phyloP scores from a whole-genome alignment of 1,140 invertebrate genomes.

The Lamellibrachia luymesi region DNA sequence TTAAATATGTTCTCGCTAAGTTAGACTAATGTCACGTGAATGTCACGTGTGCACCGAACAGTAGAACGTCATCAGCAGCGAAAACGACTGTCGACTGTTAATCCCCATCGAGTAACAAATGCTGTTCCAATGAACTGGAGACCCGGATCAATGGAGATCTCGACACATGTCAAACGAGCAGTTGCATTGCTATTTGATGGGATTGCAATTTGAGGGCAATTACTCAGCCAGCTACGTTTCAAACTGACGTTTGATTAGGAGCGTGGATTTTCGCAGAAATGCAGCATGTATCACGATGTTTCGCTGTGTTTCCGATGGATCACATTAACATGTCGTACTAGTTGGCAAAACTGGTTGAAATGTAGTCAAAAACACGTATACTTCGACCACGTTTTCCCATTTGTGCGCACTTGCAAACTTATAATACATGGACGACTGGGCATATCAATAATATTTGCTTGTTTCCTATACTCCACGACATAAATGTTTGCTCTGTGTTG shows the following conservation, averaged over 20 bases:
- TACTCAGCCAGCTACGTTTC: background rate
- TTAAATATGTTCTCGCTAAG: background rate
- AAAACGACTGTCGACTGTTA: background rate
- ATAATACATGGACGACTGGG: background rate
- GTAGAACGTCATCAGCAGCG: too few species aligned
- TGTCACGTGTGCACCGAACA: background rate
- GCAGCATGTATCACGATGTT: background rate
- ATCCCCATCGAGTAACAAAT: background rate
- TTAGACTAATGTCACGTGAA: background rate
- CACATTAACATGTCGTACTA: background rate
- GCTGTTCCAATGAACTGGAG: too few species aligned
- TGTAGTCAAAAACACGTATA: background rate
- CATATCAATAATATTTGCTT: background rate
- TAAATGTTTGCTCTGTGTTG: background rate
- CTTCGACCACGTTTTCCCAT: background rate
- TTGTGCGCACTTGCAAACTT: background rate
- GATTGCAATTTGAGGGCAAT: background rate
- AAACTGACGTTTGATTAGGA: background rate
- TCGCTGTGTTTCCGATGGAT: background rate
- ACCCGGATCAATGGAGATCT: too few species aligned
- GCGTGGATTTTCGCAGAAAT: background rate
- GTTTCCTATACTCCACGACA: background rate
- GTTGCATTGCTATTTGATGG: too few species aligned
- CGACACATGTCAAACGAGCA: too few species aligned
- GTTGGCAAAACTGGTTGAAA: background rate